Conservation (phyloP, 2,888 invertebrate genomes). For the Aphelenchoides bicaudatus region DNA sequence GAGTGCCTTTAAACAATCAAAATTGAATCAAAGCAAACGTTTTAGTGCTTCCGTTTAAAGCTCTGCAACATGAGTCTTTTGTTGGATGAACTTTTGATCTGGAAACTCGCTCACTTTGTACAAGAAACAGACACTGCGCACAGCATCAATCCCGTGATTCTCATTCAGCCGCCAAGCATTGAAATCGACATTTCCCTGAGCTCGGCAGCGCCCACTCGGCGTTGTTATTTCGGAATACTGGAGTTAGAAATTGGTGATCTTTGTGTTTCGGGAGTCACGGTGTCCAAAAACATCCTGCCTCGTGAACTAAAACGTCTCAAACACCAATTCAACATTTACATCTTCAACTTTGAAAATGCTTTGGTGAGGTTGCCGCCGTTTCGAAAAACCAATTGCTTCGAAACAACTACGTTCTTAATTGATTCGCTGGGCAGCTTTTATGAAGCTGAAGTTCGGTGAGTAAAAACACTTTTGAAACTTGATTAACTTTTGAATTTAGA, state of each 20-base stretch:
- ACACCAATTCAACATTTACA: slow-evolving; percentile 77
- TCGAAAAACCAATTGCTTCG: slow-evolving; percentile 78
- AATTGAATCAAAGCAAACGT: no score
- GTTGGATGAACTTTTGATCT: slow-evolving; percentile 79
- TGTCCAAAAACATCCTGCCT: slow-evolving; percentile 71
- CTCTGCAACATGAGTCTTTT: slow-evolving; percentile 78
- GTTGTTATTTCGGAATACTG: slow-evolving; percentile 81
- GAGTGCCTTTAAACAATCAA: no score
- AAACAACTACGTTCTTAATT: slow-evolving; percentile 79
- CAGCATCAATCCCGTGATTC: slow-evolving; percentile 40
- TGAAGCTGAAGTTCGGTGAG: slow-evolving; percentile 65
- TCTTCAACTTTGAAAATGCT: slow-evolving; percentile 94
- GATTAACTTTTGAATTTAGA: slow-evolving; percentile 59
- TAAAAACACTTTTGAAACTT: background rate
- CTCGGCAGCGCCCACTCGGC: slow-evolving; percentile 61
- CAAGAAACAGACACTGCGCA: slow-evolving; percentile 47
- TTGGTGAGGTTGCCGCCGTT: slow-evolving; percentile 84
- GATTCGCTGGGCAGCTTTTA: slow-evolving; percentile 81
- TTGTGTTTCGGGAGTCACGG: slow-evolving; percentile 82
- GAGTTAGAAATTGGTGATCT: slow-evolving; percentile 77
- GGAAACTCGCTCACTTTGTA: slow-evolving; percentile 68
- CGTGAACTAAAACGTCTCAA: slow-evolving; percentile 75
- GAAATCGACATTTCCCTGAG: slow-evolving; percentile 36
- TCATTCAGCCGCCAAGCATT: slow-evolving; percentile 46
- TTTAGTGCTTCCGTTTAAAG: slow-evolving; percentile 76